Evolutionary conservation across 30 jellyfish, hydroid and myxozoan species (phyloP).

Genomic region (Aurelia coerulea): DNA sequence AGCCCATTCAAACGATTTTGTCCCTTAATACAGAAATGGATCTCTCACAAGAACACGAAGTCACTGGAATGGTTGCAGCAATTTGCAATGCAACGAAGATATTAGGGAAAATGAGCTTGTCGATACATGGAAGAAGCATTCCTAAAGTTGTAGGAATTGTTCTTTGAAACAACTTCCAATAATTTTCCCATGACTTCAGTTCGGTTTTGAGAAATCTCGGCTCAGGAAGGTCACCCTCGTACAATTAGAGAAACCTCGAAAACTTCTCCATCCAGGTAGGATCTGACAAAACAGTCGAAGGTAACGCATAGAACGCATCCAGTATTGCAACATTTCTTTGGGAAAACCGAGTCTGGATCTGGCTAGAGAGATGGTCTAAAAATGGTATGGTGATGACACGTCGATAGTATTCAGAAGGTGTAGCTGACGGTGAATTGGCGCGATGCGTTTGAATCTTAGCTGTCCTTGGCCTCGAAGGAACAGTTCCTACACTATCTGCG

Average conservation of each 20-base stretch:
- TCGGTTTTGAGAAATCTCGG: conserved; percentile 48
- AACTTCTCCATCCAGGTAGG: conserved; percentile 33
- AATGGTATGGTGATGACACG: conserved; percentile 25
- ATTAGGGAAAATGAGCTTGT: conserved; percentile 52
- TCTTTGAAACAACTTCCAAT: conserved; percentile 27
- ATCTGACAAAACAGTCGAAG: conserved; percentile 10
- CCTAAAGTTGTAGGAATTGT: conserved; percentile 18
- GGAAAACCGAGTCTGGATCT: conserved; percentile 42
- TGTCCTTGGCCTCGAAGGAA: conserved; percentile 55
- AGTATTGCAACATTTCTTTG: conserved; percentile 13
- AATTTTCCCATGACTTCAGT: conserved; percentile 43
- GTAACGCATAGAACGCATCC: conserved; percentile 41
- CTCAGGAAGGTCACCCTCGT: conserved; percentile 65
- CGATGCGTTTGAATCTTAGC: conserved; percentile 23
- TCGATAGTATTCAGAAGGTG: conserved; percentile 24
- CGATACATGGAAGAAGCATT: conserved; percentile 46
- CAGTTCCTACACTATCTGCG: conserved; percentile 30
- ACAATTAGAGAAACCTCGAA: conserved; percentile 5
- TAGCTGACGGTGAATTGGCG: conserved; percentile 9
- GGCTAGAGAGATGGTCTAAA: conserved; percentile 37
- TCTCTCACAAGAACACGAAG: conserved; percentile 66
- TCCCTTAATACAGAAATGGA: conserved; percentile 45
- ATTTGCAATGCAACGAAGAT: conserved; percentile 43
- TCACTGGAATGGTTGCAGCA: conserved; percentile 65
- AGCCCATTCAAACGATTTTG: conserved; percentile 43